Evolutionary conservation across 2,888 invertebrate genomes (phyloP).

Genomic region (Lithophane ornitopus): DNA sequence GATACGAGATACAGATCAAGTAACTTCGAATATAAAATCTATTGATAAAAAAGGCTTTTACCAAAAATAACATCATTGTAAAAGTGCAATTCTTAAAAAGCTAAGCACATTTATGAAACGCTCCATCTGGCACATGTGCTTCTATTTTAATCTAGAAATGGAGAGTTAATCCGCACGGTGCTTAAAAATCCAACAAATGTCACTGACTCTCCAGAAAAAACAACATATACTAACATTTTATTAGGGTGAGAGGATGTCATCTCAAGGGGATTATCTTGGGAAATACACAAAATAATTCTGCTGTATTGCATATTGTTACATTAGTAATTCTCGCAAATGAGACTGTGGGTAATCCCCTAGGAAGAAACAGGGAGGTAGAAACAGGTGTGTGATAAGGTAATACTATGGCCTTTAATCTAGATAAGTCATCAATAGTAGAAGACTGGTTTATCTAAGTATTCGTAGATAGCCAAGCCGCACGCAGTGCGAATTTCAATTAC

Average conservation of each 20-base stretch:
- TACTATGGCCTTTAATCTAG: neutral
- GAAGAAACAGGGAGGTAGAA: neutral
- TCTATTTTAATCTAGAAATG: slow-evolving; percentile 14
- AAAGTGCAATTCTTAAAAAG: neutral
- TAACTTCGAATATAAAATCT: neutral
- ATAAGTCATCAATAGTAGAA: neutral
- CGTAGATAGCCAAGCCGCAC: neutral
- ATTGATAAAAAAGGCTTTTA: neutral
- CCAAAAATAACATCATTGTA: no score
- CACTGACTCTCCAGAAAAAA: slow-evolving; percentile 1
- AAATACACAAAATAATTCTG: slow-evolving; percentile 28
- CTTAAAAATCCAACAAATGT: slow-evolving; percentile 1
- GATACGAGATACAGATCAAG: neutral
- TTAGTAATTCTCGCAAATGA: neutral
- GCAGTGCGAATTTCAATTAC: slow-evolving; percentile 24
- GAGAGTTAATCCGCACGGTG: neutral
- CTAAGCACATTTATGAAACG: neutral
- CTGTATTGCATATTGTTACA: neutral
- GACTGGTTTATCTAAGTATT: neutral
- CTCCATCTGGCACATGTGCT: neutral
- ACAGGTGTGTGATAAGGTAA: neutral
- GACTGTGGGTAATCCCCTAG: neutral
- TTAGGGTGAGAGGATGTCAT: slow-evolving; percentile 28
- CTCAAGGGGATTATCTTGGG: slow-evolving; percentile 24
- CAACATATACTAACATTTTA: slow-evolving; percentile 39